Evolutionary conservation across 2,888 invertebrate species (phyloP).

Genomic region (Portevinia maculata): DNA sequence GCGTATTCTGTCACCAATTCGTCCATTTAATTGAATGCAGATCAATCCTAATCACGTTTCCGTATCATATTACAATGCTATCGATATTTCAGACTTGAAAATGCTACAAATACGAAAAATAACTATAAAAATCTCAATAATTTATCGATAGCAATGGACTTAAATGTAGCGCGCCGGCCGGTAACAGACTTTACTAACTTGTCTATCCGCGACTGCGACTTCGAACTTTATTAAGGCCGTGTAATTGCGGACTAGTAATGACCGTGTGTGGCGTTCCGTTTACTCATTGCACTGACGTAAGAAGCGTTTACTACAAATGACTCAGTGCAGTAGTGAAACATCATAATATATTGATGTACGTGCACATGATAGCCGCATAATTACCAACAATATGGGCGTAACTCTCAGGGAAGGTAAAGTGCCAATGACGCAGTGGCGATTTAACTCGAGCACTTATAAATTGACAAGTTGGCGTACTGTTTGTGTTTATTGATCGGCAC

Average conservation of each 20-base stretch:
- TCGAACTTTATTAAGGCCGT: background rate
- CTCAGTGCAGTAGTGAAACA: background rate
- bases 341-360: conserved; percentile 5
- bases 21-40: no score
- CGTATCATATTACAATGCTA: background rate
- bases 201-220: background rate
- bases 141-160: background rate
- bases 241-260: conserved; percentile 8
- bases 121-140: background rate
- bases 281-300: conserved; percentile 4
- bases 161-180: background rate
- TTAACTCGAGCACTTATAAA: conserved; percentile 66
- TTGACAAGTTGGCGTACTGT: conserved; percentile 48
- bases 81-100: background rate
- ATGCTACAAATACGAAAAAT: background rate
- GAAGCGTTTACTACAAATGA: background rate
- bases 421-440: conserved; percentile 50
- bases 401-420: conserved; percentile 22
- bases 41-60: background rate
- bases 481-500: conserved; percentile 51
- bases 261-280: background rate
- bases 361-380: conserved; percentile 29
- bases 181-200: conserved; percentile 1
- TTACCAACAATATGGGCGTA: conserved; percentile 51
- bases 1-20: no score